Evolutionary conservation across 2,888 invertebrate genomes (phyloP).

Genomic region (Lycia hirtaria): DNA sequence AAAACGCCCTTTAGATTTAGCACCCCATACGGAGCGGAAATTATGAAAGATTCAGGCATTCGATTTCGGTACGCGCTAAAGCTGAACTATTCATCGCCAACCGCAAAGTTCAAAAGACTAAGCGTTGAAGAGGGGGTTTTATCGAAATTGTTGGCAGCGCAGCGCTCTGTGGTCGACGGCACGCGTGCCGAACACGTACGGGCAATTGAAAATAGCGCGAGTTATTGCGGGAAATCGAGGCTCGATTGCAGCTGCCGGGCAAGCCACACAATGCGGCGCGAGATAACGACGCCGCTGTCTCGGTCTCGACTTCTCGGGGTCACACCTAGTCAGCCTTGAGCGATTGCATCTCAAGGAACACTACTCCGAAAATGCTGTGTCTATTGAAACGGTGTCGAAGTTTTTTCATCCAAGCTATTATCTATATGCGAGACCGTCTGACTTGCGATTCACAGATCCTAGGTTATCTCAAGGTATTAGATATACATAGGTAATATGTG

Average conservation of each 20-base stretch:
- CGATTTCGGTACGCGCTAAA: constrained; percentile 53
- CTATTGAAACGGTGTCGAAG: too few species aligned
- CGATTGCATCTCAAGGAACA: constrained; percentile 36
- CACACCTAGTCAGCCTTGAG: constrained; percentile 54
- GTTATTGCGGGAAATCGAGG: constrained; percentile 74
- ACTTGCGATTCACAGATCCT: too few species aligned
- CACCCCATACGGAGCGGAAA: constrained; percentile 15
- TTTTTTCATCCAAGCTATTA: too few species aligned
- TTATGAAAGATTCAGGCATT: constrained; percentile 51
- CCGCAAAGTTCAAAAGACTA: constrained; percentile 48
- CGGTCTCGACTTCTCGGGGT: constrained; percentile 56
- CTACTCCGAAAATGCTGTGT: constrained; percentile 22
- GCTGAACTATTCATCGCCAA: constrained; percentile 50
- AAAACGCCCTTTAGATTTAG: constrained; percentile 18
- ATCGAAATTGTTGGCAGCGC: constrained; percentile 68
- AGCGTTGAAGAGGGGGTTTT: constrained; percentile 70
- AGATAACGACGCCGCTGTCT: constrained; percentile 57
- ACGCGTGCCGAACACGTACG: constrained; percentile 74
- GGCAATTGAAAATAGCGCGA: constrained; percentile 78
- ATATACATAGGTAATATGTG: too few species aligned
- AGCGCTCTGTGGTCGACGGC: constrained; percentile 70
- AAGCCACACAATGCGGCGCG: constrained; percentile 61
- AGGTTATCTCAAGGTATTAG: too few species aligned
- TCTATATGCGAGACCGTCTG: too few species aligned
- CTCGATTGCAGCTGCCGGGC: constrained; percentile 75